Evolutionary conservation across 2,113 vertebrate species (phyloP).

Genomic region (Poicephalus gulielmi): DNA sequence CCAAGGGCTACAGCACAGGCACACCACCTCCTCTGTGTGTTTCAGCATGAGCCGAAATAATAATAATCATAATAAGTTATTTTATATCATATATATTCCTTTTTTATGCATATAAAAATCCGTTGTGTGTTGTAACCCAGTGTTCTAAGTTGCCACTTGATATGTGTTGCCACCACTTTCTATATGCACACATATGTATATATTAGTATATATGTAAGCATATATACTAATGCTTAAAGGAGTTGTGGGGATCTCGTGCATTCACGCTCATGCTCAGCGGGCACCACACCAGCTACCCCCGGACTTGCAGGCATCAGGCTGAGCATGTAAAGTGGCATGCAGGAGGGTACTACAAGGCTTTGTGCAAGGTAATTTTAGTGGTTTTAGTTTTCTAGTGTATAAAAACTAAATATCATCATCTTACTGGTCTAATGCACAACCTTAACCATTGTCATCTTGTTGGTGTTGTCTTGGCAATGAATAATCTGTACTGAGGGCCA

Average conservation of each 20-base stretch:
- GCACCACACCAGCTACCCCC: accelerated
- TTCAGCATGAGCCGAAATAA: not conserved
- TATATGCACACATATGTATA: accelerated
- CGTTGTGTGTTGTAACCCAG: not conserved
- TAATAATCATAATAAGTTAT: not conserved
- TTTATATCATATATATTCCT: not conserved
- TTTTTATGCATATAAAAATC: not conserved
- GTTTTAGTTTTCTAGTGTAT: not conserved
- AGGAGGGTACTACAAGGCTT: not conserved
- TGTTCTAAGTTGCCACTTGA: no score
- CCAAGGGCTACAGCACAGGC: not conserved
- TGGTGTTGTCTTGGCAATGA: not conserved
- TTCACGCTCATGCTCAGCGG: accelerated
- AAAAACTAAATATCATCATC: not conserved
- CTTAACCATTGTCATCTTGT: not conserved
- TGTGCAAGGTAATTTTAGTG: not conserved
- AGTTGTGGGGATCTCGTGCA: not conserved
- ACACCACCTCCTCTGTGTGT: not conserved
- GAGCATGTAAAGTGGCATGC: not conserved
- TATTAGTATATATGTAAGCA: no score
- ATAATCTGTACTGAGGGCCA: no score
- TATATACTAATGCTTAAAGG: not conserved
- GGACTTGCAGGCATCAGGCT: not conserved
- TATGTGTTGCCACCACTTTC: not conserved
- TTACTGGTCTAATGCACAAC: not conserved